Evolutionary conservation across 64 coral and sea anemone genomes (phyloP).

Genomic region (Pocillopora damicornis): DNA sequence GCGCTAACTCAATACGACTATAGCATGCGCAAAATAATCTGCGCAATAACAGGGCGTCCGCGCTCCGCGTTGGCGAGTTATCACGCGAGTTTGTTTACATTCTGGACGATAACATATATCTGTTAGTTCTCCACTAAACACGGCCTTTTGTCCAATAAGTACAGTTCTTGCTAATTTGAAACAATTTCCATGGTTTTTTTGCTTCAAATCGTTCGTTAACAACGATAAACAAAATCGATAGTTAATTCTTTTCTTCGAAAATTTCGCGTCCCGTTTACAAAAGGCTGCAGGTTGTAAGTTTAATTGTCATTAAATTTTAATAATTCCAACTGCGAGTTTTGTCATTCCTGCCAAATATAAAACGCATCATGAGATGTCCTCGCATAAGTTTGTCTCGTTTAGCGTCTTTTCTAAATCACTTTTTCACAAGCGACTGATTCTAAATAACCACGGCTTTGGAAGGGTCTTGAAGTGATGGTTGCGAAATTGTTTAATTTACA

Average conservation of each 20-base stretch:
- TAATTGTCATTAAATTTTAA: constrained; percentile 27
- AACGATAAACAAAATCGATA: background rate
- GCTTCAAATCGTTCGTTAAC: background rate
- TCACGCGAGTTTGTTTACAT: constrained; percentile 72
- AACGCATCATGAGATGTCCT: background rate
- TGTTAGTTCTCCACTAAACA: background rate
- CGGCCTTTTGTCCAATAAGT: background rate
- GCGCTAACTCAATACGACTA: constrained; percentile 43
- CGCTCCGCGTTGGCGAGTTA: constrained; percentile 63
- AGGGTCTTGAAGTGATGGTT: background rate
- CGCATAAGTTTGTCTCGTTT: background rate
- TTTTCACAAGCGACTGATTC: background rate
- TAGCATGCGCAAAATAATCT: constrained; percentile 72
- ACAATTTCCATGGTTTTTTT: background rate
- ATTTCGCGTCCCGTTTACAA: constrained; percentile 27
- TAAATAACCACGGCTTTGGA: background rate
- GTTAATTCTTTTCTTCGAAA: background rate
- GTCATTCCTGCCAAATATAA: constrained; percentile 32
- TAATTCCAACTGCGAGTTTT: constrained; percentile 21
- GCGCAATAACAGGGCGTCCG: constrained; percentile 76
- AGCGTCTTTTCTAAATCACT: background rate
- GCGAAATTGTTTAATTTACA: too few relatives aligned
- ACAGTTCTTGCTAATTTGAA: background rate
- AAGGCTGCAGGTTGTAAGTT: constrained; percentile 37
- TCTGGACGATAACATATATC: constrained; percentile 13